Conservation (phyloP, 1,140 invertebrate genomes). For the Delia radicum region DNA sequence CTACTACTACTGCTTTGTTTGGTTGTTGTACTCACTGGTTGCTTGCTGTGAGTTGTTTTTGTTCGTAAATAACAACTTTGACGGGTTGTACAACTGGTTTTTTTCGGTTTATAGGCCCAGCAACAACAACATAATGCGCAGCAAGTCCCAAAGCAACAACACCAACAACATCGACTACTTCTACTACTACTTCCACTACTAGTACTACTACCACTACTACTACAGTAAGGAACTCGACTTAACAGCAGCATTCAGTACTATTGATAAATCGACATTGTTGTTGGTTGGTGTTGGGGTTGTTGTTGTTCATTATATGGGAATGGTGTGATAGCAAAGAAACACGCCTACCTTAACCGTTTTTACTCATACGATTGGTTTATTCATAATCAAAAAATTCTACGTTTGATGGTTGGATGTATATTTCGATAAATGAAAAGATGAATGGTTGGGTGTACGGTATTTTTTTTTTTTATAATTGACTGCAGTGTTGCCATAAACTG, state of each 20-base stretch:
- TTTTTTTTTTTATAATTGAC: neutral
- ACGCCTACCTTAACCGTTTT: conserved; percentile 9
- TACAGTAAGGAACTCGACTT: neutral
- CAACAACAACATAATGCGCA: neutral
- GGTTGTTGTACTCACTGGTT: neutral
- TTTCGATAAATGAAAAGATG: too few species aligned
- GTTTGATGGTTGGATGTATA: too few species aligned
- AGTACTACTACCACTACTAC: neutral
- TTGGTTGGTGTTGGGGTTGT: neutral
- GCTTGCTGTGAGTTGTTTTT: neutral
- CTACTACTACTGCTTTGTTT: neutral
- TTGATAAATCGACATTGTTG: neutral
- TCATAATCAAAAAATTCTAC: neutral
- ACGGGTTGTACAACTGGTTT: neutral
- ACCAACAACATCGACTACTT: neutral
- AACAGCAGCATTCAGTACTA: neutral
- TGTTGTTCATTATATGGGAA: neutral
- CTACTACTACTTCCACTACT: neutral
- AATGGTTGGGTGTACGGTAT: neutral
- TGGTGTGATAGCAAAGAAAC: conserved; percentile 5
- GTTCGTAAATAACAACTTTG: neutral
- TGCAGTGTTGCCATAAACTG: neutral
- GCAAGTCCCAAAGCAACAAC: neutral
- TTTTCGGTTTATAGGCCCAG: neutral
- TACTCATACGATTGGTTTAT: conserved; percentile 2